A percentile compares a stretch with the other conserved stretches of the same genome.
Evolutionary conservation across 1,140 invertebrate genomes (phyloP).

Genomic region (Scaptomyza pallida): DNA sequence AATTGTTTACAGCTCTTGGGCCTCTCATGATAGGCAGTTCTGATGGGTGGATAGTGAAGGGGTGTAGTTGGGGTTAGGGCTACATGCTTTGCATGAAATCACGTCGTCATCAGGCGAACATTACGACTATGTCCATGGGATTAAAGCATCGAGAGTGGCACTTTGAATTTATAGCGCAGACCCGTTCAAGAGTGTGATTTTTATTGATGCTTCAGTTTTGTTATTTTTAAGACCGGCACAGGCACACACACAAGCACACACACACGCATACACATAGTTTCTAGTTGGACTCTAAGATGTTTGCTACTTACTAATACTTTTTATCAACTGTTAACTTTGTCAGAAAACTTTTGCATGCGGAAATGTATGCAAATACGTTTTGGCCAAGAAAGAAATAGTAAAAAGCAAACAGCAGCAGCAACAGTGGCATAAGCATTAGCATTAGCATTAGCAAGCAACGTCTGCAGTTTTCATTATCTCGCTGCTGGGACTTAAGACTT

Average conservation of each 20-base stretch:
- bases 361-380: constrained; percentile 72
- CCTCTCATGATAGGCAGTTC: constrained; percentile 45
- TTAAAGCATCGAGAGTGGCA: constrained; percentile 78
- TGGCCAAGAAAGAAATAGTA: constrained; percentile 27
- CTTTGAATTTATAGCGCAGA: constrained; percentile 78
- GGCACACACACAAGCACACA: background rate
- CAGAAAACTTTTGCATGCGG: constrained; percentile 20
- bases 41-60: too few species aligned
- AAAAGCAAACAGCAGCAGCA: constrained; percentile 16
- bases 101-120: constrained; percentile 81
- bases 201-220: constrained; percentile 75
- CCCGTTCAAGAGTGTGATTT: constrained; percentile 76
- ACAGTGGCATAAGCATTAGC: constrained; percentile 27
- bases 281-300: constrained; percentile 1
- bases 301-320: constrained; percentile 53
- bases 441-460: constrained; percentile 21
- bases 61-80: background rate
- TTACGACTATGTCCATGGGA: constrained; percentile 74
- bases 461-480: constrained; percentile 74
- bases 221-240: constrained; percentile 15
- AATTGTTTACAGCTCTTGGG: constrained; percentile 82
- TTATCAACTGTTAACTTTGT: constrained; percentile 60
- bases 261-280: background rate
- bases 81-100: constrained; percentile 81
- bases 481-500: constrained; percentile 49